Conservation (phyloP, 2,113 vertebrate species). For the Ageneiosus marmoratus region DNA sequence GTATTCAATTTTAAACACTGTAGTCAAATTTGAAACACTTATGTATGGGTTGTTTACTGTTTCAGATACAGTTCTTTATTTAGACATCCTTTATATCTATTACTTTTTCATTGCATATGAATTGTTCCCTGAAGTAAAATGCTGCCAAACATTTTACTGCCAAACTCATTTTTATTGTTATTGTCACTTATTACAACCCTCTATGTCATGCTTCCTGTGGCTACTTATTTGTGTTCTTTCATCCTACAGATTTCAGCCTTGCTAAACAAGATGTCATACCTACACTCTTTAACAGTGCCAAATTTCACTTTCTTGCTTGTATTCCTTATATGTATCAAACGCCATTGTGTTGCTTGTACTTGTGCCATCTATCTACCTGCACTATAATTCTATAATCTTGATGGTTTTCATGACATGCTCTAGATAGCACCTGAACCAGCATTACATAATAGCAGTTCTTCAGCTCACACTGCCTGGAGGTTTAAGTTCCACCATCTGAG, state of each 20-base stretch:
- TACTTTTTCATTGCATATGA: neutral
- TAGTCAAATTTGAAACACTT: neutral
- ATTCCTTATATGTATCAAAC: neutral
- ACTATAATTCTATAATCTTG: neutral
- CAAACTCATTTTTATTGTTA: neutral
- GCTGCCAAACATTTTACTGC: conserved; percentile 6
- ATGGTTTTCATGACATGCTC: neutral
- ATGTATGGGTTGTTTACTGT: neutral
- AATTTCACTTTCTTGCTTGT: neutral
- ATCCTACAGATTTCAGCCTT: conserved; percentile 60
- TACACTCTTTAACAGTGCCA: conserved; percentile 14
- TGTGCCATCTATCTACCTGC: conserved; percentile 16
- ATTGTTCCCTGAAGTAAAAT: neutral
- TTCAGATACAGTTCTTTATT: neutral
- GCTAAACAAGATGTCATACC: conserved; percentile 46
- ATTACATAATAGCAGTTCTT: neutral
- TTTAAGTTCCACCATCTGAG: conserved; percentile 34
- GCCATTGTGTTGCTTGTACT: too few species aligned
- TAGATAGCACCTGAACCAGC: neutral
- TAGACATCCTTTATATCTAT: neutral
- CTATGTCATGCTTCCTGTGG: conserved; percentile 57
- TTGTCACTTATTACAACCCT: conserved; percentile 54
- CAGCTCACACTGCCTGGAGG: neutral
- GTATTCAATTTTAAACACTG: neutral
- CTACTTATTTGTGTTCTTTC: conserved; percentile 55